These are phyloP conservation scores for Eilema sororculum DNA, from an alignment of 2,888 invertebrate species.

Conservation along the genomic window DNA sequence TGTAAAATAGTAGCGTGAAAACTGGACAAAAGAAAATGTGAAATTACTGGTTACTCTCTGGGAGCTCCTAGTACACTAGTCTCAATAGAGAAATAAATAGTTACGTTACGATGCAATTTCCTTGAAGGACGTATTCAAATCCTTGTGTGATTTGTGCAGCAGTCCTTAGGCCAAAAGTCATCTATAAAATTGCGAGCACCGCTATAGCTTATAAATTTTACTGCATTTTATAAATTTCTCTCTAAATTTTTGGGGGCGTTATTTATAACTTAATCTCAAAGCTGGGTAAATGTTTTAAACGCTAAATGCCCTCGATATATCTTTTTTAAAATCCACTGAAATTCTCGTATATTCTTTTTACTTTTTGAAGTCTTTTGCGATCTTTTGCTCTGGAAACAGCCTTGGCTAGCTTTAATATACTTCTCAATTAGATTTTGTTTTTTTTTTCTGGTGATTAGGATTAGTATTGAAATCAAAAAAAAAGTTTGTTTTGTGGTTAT, in stretches of 20 bases:
- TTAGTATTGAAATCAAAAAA: background rate
- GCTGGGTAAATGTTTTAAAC: slow-evolving; percentile 78
- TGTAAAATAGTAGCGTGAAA: background rate
- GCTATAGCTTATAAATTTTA: slow-evolving; percentile 61
- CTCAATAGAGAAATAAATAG: background rate
- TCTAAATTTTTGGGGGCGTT: slow-evolving; percentile 81
- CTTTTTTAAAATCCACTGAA: slow-evolving; percentile 53
- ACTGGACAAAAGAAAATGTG: background rate
- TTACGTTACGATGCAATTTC: background rate
- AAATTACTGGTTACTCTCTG: background rate
- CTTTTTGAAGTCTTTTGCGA: slow-evolving; percentile 4
- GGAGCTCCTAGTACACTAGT: background rate
- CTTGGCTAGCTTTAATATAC: background rate
- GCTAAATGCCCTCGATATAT: slow-evolving; percentile 69
- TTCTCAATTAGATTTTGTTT: background rate
- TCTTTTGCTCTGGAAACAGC: background rate
- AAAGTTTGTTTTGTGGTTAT: background rate
- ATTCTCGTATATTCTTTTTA: slow-evolving; percentile 43
- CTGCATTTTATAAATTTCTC: slow-evolving; percentile 73
- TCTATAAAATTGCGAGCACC: slow-evolving; percentile 41
- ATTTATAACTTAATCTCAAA: slow-evolving; percentile 85
- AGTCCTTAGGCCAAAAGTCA: background rate
- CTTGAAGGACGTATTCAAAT: background rate
- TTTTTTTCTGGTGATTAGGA: background rate
- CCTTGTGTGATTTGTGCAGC: background rate